phyloP scores from a whole-genome alignment of 2,888 invertebrate genomes.

The Nasonovia ribisnigri region DNA sequence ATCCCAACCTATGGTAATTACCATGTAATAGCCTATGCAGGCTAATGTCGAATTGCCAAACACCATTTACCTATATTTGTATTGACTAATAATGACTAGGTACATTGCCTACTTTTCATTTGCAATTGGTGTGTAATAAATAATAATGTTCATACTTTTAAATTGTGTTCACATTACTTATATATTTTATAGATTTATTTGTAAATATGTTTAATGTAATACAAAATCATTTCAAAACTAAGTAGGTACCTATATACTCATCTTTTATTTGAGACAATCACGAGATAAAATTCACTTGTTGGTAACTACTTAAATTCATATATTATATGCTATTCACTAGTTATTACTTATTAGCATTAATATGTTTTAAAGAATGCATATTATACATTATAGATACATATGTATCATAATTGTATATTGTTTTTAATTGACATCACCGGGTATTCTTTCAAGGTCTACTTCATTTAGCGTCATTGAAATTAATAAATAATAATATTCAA shows the following conservation, averaged over 20 bases:
- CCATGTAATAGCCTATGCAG: not conserved
- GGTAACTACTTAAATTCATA: not conserved
- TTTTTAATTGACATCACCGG: conserved; percentile 54
- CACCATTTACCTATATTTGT: not conserved
- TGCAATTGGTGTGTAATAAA: not conserved
- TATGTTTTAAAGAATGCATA: not conserved
- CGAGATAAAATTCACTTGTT: not conserved
- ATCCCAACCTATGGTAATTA: not conserved
- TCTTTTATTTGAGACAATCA: not conserved
- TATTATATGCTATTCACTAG: not conserved
- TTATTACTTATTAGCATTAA: not conserved
- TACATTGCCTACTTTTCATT: not conserved
- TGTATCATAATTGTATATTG: conserved; percentile 30
- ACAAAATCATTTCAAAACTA: not conserved
- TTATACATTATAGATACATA: not conserved
- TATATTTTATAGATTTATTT: not conserved
- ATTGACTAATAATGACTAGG: not conserved
- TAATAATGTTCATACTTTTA: not conserved
- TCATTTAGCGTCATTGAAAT: conserved; percentile 60
- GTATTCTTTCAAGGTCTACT: conserved; percentile 57
- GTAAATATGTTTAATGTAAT: not conserved
- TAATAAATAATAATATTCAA: conserved; percentile 61
- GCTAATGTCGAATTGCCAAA: not conserved
- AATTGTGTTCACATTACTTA: not conserved
- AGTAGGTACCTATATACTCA: not conserved